These are phyloP conservation scores for Cherax destructor DNA, from an alignment of 1,140 invertebrate species.

Conservation along the genomic window DNA sequence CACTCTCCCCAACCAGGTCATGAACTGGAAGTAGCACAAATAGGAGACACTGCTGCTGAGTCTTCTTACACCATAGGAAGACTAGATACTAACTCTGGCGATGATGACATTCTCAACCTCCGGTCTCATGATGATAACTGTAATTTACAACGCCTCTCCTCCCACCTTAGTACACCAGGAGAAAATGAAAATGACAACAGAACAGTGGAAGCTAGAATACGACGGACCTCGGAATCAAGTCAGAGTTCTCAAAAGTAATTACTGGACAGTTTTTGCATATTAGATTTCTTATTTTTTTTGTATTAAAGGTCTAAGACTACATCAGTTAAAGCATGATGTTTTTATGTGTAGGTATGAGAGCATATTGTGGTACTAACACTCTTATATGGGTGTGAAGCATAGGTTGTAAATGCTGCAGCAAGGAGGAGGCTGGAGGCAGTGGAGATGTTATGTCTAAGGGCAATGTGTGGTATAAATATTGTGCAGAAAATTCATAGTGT, in stretches of 20 bases:
- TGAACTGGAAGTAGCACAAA: constrained; percentile 86
- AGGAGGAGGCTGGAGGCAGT: too few relatives aligned
- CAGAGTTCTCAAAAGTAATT: constrained; percentile 63
- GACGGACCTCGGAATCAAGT: constrained; percentile 59
- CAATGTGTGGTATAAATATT: too few relatives aligned
- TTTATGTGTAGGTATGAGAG: not conserved
- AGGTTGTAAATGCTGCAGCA: too few relatives aligned
- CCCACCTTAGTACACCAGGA: constrained; percentile 31
- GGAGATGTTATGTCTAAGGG: too few relatives aligned
- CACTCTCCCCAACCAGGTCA: constrained; percentile 78
- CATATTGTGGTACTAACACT: too few relatives aligned
- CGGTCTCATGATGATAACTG: constrained; percentile 79
- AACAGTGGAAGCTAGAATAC: constrained; percentile 23
- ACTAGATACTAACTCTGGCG: constrained; percentile 85
- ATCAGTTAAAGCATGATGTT: not conserved
- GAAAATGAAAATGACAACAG: constrained; percentile 44
- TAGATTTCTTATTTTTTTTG: not conserved
- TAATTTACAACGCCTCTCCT: constrained; percentile 33
- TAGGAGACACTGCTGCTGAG: constrained; percentile 85
- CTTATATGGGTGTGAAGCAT: too few relatives aligned
- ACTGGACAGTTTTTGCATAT: not conserved
- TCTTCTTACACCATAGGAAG: constrained; percentile 90
- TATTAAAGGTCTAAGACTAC: not conserved
- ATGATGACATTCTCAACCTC: constrained; percentile 84
- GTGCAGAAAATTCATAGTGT: too few relatives aligned